Conservation (phyloP, 2,797 vertebrate genomes). For the Myotis planiceps region DNA sequence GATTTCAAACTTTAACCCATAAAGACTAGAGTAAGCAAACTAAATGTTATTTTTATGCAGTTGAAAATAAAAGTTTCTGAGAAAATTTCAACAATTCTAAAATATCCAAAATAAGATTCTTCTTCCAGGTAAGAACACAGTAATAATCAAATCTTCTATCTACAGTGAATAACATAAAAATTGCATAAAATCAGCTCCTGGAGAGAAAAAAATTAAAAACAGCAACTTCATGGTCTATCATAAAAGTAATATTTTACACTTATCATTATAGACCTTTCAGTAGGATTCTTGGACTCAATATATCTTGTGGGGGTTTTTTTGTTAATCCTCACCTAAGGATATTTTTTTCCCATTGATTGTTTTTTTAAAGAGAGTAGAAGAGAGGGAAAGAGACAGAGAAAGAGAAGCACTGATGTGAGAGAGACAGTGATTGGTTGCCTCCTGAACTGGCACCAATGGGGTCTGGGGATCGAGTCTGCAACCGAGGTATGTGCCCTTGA, state of each 20-base stretch:
- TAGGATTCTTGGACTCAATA: background rate
- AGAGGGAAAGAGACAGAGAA: no score
- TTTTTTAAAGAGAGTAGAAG: no score
- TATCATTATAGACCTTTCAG: background rate
- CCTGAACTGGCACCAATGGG: no score
- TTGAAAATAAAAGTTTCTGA: constrained; percentile 28
- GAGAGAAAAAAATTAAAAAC: background rate
- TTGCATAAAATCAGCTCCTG: background rate
- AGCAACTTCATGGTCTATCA: background rate
- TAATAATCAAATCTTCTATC: background rate
- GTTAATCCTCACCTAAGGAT: no score
- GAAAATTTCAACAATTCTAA: background rate
- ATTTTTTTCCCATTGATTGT: no score
- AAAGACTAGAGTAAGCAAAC: background rate
- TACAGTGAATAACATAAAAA: background rate
- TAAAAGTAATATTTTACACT: background rate
- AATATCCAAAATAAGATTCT: constrained; percentile 17
- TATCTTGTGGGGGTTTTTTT: background rate
- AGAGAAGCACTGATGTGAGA: no score
- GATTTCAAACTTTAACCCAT: background rate
- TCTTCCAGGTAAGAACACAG: background rate
- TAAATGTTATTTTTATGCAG: background rate
- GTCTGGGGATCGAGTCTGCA: no score
- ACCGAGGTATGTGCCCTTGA: no score
- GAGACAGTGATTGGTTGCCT: no score